Evolutionary conservation across 2,888 invertebrate species (phyloP), one percentile per base, ranked within the genome.

Genomic region (Andrena praecox): DNA sequence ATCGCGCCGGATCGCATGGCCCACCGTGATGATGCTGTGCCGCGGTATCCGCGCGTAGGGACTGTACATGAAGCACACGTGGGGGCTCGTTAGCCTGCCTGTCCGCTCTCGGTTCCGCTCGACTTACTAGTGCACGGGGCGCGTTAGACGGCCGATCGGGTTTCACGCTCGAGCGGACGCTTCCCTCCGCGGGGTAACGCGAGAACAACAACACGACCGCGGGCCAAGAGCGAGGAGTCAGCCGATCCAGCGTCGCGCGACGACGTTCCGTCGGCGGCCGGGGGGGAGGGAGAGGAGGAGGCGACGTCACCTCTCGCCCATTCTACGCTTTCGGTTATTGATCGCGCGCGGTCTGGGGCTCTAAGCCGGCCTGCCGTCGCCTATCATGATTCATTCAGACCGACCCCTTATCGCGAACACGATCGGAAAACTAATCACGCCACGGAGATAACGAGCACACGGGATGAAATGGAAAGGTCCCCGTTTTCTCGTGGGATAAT

Each of bases 321-420:
- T 87, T 85, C 56, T 80, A 80, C 85, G 87, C 81, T 84, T 86
- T 84, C 86, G 82, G 77, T 85, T 90, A 89, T 87, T 89, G 89
- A 89, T 89, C 89, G 85, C 70, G 70, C 48, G 76, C 70, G 66
- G 75, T 73, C 75, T 56, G 76, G 71, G 60, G 50, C 62, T 72
- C 67, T 50, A 64, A 77, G 73, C 81, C 70, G 56, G 59, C 31
- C 77, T 72, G 80, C 71, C 78, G 74, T 77, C 42, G 52, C 78
- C 56, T 81, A 77, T 80, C 72, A 66, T 85, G 84, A 88, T 84
- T 85, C 84, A 88, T 84, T 78, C 72, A 56, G 52, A 75, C 64
- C 71, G 24, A 59, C 73, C 68, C 70, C 10, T 27, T 50, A 16
- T 31, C 27, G 24, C 2, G 16, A 42, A 70, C 8, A 8, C 48